Base-by-base conservation (phyloP, 2,797 vertebrate species). In the Australoheros facetus region DNA sequence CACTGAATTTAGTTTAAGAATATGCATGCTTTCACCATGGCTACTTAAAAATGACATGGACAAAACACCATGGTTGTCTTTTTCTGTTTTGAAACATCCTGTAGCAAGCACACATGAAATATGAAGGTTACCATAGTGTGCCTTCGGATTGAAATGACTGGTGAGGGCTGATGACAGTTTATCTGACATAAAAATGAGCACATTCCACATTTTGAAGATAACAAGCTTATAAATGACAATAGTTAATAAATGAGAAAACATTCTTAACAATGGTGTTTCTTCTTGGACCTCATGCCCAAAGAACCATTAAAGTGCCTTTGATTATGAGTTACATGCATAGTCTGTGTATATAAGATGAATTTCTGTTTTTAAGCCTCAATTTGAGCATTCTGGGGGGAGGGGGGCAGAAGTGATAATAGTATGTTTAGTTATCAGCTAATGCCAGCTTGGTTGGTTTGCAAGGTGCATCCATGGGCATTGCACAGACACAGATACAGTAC, bases 1-100 rank as follows among this genome's bases (percentile, higher is more conserved):
- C 64, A 37, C 51, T 80, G 80, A 85, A 77, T 73, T 89, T 84
- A 64, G 73, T 58, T 81, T 71, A 87, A 74, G 30, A 79, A 79
- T 23, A 23, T 23, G 23, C 72, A 64, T 77, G 37, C 64, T 87
- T 86, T 87, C 59, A 73, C 71, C 55, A 62, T 57, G 57, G 56
- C 70, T 83, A 79, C 73, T 81, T 54, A 58, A 74, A 77, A 82
- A 87, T 88, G 32, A 73, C 73, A 54, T 21, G 53, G 72, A 73
- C 79, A 81, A 83, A 87, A 82, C 21, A 77, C 69, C 51, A 34
- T 21, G 34, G 74, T 77, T 77, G 56, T 75, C 57, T 71, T 69
- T 4, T 56, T 79, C 48, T 76, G 56, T 39, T 48, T 80, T 71
- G 42, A 62, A 81, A 62, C 11, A 71, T 73, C 66, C 37, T 53